phyloP scores from a whole-genome alignment of 2,888 invertebrate genomes.

The Polyommatus iphigenia region DNA sequence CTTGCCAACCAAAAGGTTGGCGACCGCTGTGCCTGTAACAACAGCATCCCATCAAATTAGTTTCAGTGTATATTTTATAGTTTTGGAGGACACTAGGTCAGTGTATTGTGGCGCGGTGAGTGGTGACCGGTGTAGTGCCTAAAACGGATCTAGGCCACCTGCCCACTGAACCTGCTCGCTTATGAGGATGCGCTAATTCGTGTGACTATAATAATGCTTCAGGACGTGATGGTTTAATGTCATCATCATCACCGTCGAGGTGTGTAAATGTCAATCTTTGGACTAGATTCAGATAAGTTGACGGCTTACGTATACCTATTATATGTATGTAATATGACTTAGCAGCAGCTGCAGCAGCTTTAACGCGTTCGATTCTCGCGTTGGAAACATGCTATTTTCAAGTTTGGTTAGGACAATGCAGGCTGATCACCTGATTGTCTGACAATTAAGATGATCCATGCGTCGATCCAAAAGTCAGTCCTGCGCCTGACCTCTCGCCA shows the following conservation, averaged over 20 bases:
- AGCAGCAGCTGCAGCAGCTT: no score
- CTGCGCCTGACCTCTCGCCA: no score
- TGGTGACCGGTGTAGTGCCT: constrained; percentile 15
- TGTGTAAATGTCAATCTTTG: no score
- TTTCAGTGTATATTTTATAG: constrained; percentile 1
- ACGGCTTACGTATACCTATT: no score
- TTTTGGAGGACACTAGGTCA: constrained; percentile 21
- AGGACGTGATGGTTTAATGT: not conserved
- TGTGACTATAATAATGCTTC: not conserved
- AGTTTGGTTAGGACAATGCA: no score
- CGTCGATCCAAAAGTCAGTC: no score
- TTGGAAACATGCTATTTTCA: no score
- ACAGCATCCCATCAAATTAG: not conserved
- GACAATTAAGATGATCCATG: no score
- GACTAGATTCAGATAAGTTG: no score
- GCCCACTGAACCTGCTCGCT: constrained; percentile 9
- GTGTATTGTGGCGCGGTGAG: constrained; percentile 2
- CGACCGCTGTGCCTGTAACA: not conserved
- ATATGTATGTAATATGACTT: no score
- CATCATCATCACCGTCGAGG: not conserved
- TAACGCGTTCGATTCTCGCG: no score
- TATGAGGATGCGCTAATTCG: constrained; percentile 2
- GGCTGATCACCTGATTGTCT: no score
- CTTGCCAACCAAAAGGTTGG: not conserved
- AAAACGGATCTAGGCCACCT: constrained; percentile 28